Evolutionary conservation across 2,888 invertebrate species (phyloP).

Genomic region (Dioctria rufipes): DNA sequence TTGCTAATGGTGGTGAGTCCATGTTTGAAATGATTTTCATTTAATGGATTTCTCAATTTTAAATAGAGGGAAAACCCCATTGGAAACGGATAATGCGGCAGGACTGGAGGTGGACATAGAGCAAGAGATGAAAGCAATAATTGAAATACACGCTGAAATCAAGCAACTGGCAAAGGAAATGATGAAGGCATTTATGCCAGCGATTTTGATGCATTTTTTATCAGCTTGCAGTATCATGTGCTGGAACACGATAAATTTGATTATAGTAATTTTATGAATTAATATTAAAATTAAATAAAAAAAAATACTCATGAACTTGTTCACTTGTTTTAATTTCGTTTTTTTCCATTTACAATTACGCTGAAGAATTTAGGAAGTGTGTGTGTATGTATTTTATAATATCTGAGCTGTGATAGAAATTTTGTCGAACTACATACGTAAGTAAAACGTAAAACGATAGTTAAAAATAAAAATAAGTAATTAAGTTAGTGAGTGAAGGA

Average conservation of each 20-base stretch:
- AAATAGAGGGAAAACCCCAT: too few relatives aligned
- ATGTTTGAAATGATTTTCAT: too few relatives aligned
- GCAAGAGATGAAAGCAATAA: too few relatives aligned
- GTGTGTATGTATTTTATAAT: slow-evolving; percentile 45
- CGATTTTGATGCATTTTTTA: slow-evolving; percentile 68
- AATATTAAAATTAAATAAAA: slow-evolving; percentile 46
- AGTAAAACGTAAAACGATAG: too few relatives aligned
- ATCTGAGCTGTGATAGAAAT: slow-evolving; percentile 34
- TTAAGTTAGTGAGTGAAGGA: too few relatives aligned
- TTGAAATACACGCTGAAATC: too few relatives aligned
- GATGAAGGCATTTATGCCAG: slow-evolving; percentile 65
- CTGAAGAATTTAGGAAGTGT: slow-evolving; percentile 6
- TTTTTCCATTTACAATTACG: too few relatives aligned
- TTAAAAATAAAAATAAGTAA: too few relatives aligned
- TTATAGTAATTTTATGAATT: slow-evolving; percentile 69
- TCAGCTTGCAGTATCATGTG: slow-evolving; percentile 68
- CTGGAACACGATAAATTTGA: slow-evolving; percentile 67
- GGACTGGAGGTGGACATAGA: too few relatives aligned
- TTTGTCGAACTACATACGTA: slow-evolving; percentile 39
- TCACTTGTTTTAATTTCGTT: not conserved
- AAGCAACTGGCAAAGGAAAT: slow-evolving; percentile 57
- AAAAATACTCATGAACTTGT: not conserved
- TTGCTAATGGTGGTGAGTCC: not conserved
- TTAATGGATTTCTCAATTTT: too few relatives aligned
- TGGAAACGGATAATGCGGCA: too few relatives aligned